Conservation (phyloP, 1,140 invertebrate species). For the Campoletis sonorensis region DNA sequence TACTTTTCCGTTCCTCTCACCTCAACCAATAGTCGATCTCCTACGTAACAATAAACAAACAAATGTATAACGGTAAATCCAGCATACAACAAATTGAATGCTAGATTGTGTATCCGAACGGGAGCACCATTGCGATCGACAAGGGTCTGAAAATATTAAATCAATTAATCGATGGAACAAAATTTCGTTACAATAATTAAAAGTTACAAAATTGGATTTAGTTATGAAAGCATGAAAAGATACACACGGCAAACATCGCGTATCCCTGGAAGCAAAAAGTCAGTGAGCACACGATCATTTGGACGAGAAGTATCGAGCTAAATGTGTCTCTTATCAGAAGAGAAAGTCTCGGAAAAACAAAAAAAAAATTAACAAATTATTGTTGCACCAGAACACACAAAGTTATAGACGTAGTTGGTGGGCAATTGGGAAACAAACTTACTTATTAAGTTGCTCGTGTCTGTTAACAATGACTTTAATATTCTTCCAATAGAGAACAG, state of each 20-base stretch:
- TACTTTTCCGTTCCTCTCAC: constrained; percentile 36
- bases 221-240: too few relatives aligned
- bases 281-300: constrained; percentile 41
- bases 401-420: too few relatives aligned
- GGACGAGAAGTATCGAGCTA: constrained; percentile 50
- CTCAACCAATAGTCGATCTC: constrained; percentile 52
- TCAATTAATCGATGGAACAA: too few relatives aligned
- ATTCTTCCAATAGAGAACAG: constrained; percentile 33
- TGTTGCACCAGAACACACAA: background rate
- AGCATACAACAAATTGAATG: constrained; percentile 50
- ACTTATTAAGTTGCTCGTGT: constrained; percentile 58
- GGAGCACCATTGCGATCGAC: constrained; percentile 16
- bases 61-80: constrained; percentile 52
- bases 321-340: constrained; percentile 53
- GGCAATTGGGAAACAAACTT: background rate
- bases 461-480: constrained; percentile 50
- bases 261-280: constrained; percentile 49
- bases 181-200: too few relatives aligned
- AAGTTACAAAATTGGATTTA: too few relatives aligned
- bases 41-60: constrained; percentile 60
- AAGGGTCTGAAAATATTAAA: background rate
- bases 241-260: constrained; percentile 37
- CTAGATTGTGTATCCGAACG: constrained; percentile 39
- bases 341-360: constrained; percentile 38
- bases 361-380: background rate